Evolutionary conservation across 2,797 vertebrate genomes (phyloP), one percentile per base, ranked within the genome.

Genomic region (Muscicapa comitata): DNA sequence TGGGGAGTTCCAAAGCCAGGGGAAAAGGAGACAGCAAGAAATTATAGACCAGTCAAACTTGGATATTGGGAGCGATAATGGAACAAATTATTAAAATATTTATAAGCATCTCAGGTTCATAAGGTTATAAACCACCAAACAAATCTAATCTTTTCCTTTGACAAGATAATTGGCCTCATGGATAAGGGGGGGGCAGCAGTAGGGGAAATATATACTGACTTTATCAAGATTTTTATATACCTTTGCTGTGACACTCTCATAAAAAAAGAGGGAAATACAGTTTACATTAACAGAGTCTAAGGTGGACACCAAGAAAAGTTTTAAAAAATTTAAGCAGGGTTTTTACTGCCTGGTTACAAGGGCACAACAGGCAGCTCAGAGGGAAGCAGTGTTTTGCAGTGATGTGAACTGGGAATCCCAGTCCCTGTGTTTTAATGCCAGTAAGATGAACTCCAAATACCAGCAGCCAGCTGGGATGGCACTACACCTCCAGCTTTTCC

Each of bases 51-150:
- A 94, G 96, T 91, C 91, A 91, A 96, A 96, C 81, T 96, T 96
- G 91, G 96, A 92, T 96, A 96, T 85, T 91, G 94, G 93, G 93
- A 96, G 78, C 95, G 91, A 94, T 95, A 96, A 96, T 94, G 94
- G 95, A 96, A 91, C 84, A 96, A 96, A 96, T 96, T 91, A 96
- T 96, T 96, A 81, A 96, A 96, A 96, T 96, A 96, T 96, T 96
- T 96, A 96, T 96, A 93, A 96, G 95, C 93, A 89, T 48, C 93
- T 82, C 80, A 85, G 81, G 96, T 96, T 96, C 96, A 96, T 20
- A 87, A 96, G 96, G 96, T 96, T 94, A 95, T 90, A 94, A 96
- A 95, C 51, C 91, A 96, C 86, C 93, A 94, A 96, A 96, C 94
- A 94, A 94, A 96, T 93, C 91, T 85, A 65, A 95, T 96, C 84